Evolutionary conservation across 2,888 invertebrate genomes (phyloP), one percentile per base, ranked within the genome.

Genomic region (Helleia helle): DNA sequence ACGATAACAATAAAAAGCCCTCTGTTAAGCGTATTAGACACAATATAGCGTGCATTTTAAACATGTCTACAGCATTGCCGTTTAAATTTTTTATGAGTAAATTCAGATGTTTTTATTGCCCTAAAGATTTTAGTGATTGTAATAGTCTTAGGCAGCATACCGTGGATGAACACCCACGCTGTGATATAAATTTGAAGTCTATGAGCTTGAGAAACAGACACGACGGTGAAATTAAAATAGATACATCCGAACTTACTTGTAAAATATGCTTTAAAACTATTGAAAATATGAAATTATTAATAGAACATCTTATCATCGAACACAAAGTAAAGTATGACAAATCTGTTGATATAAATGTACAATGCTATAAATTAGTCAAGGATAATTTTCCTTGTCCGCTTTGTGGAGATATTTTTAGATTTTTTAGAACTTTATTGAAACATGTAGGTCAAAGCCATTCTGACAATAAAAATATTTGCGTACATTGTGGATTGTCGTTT

Each of bases 71-170:
- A 0, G 73, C 70, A 1, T 48, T 80, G 9, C 81, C 81, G 0
- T 81, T 81, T 36, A 81, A 77, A 44, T 69, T 62, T 51, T 75
- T 61, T 43, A 64, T 71, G 58, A 71, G 65, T 41, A 65, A 62
- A 38, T 76, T 80, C 36, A 51, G 73, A 15, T 83, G 81, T 47
- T 83, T 80, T 40, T 83, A 76, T 44, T 83, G 83, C 43, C 52
- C 75, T 0, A 65, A 68, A 58, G 71, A 76, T 28, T 83, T 75
- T 36, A 51, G 48, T 0, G 62, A 66, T 8, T 72, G 75, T 38
- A 62, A 69, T 1, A 63, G 64, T 36, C 56, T 83, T 1, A 73
- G 63, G 46, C 55, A 66, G 4, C 83, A 83, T 31, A 71, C n/a
- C n/a, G n/a, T n/a, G n/a, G n/a, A n/a, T n/a, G n/a, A n/a, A n/a